Evolutionary conservation across 2,113 vertebrate species (phyloP), one percentile per base, ranked within the genome.

Genomic region (Scomber scombrus): DNA sequence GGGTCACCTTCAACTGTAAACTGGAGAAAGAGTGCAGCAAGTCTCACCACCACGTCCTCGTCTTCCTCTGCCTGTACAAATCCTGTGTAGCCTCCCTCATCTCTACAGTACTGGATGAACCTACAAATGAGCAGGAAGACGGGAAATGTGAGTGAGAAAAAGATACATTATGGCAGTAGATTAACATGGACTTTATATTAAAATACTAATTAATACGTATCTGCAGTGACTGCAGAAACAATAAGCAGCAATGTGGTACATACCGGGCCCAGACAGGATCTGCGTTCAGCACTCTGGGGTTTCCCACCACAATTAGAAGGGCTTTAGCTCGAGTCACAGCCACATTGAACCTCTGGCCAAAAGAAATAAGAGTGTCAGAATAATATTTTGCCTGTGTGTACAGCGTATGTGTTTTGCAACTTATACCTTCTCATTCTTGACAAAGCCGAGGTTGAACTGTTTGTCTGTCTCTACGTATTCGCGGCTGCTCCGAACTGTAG

Each of bases 271-370:
- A 99, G 84, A 92, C 90, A 0, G 26, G 23, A 56, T 99, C 97
- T 3, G 92, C 90, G 58, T 83, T 82, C 80, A 99, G 94, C 80
- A 98, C 95, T 0, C 79, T 49, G 0, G 97, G 96, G 89, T 99
- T 99, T 43, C 98, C 98, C 86, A 99, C 95, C 71, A 99, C 87
- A 0, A 99, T 96, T 78, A 99, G 90, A 85, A 99, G 89, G 45
- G 98, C 92, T 91, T 97, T 98, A 78, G 98, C 96, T 89, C 98
- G 94, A 29, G 97, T 99, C 90, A 99, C 78, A 23, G 98, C 97
- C 81, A 99, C 98, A 0, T 99, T 99, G 81, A 99, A 94, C 86
- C 97, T 96, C 98, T 98, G 94, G 9, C 21, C 0, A 62, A 70
- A 11, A 11, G 0, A 69, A 64, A 47, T 65, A 12, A 45, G 23